phyloP scores from a whole-genome alignment of 35 echinoderm and acorn worm species.

The Ptychodera flava region DNA sequence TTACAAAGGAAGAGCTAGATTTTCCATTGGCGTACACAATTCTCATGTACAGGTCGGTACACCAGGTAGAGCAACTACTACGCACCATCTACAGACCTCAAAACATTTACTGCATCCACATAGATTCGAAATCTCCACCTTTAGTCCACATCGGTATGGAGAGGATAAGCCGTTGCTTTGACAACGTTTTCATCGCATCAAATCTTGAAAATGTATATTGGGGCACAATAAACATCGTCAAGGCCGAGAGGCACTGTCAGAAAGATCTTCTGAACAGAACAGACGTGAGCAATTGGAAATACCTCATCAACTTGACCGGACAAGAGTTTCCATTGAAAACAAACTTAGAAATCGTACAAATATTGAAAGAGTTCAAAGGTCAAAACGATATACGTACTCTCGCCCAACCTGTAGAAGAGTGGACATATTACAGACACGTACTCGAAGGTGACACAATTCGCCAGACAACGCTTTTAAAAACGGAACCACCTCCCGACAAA shows the following conservation, averaged over 20 bases:
- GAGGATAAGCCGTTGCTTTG: constrained; percentile 40
- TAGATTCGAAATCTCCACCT: constrained; percentile 41
- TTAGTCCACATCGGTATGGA: constrained; percentile 24
- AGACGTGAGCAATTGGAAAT: constrained; percentile 42
- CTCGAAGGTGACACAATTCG: constrained; percentile 19
- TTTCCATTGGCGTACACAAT: constrained; percentile 83
- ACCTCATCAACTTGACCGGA: constrained; percentile 58
- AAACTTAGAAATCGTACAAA: constrained; percentile 53
- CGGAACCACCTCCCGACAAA: constrained; percentile 48
- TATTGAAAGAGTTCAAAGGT: constrained; percentile 49
- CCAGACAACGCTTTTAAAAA: constrained; percentile 24
- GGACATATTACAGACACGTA: constrained; percentile 8
- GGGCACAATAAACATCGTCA: constrained; percentile 42
- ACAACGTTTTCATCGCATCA: constrained; percentile 65
- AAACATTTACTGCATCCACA: constrained; percentile 66
- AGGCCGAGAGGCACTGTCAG: constrained; percentile 63
- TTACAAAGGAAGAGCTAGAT: constrained; percentile 44
- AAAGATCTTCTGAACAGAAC: constrained; percentile 30
- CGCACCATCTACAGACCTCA: constrained; percentile 64
- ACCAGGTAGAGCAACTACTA: constrained; percentile 53
- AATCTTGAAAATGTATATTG: constrained; percentile 56
- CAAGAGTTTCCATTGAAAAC: constrained; percentile 71
- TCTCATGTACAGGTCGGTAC: constrained; percentile 42
- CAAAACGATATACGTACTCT: constrained; percentile 69
- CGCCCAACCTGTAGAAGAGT: constrained; percentile 41